phyloP scores from a whole-genome alignment of 2,888 invertebrate genomes.

The Gonocerus acuteangulatus region DNA sequence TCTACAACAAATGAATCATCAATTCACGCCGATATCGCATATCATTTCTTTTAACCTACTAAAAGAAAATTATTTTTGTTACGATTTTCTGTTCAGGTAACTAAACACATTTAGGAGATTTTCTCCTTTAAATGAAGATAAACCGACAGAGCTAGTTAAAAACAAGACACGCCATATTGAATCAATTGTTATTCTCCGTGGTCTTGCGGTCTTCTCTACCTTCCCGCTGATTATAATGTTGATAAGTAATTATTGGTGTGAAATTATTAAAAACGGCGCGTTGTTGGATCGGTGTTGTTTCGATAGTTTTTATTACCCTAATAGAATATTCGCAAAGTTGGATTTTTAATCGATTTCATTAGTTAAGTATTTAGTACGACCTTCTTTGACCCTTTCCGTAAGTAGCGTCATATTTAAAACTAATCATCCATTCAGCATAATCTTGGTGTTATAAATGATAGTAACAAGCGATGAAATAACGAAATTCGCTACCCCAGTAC shows the following conservation, averaged over 20 bases:
- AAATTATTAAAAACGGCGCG: background rate
- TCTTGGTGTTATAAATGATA: background rate
- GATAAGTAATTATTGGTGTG: background rate
- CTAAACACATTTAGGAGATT: background rate
- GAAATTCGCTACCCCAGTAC: background rate
- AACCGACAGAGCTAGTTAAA: constrained; percentile 30
- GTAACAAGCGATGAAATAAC: background rate
- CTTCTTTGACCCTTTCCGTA: constrained; percentile 19
- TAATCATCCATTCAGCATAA: background rate
- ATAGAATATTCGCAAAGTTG: too few relatives aligned
- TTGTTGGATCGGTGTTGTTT: too few relatives aligned
- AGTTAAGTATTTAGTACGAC: constrained; percentile 19
- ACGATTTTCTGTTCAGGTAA: background rate
- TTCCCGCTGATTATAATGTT: constrained; percentile 15
- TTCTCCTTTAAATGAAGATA: background rate
- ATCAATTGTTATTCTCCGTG: constrained; percentile 49
- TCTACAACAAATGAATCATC: background rate
- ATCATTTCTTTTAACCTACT: background rate
- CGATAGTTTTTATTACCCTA: too few relatives aligned
- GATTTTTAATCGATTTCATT: constrained; percentile 5
- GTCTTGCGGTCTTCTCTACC: constrained; percentile 13
- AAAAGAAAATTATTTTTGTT: background rate
- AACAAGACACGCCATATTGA: constrained; percentile 54
- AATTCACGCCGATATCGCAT: background rate
- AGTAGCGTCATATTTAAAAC: constrained; percentile 21